A percentile compares a stretch with the other conserved stretches of the same genome.
Conservation (phyloP, 2,888 invertebrate species). For the Petrolisthes cinctipes region DNA sequence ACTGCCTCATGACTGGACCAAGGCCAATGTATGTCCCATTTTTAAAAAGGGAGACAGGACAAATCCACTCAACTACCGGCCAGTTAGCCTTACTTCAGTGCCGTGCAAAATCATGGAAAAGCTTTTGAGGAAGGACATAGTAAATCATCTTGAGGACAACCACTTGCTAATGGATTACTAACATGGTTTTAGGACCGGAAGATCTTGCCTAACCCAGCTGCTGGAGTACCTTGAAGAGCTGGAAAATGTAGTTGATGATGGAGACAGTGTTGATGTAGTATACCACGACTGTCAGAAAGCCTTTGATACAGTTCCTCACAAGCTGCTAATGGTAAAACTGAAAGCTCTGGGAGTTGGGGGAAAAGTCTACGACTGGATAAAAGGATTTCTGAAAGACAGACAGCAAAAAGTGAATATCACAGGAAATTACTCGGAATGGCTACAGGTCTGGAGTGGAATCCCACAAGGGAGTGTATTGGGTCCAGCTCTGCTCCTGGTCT, state of each 20-base stretch:
- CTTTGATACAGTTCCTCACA: constrained; percentile 18
- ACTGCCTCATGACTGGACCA: not conserved
- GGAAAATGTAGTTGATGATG: not conserved
- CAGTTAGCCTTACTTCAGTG: constrained; percentile 9
- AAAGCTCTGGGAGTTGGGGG: not conserved
- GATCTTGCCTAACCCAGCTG: constrained; percentile 29
- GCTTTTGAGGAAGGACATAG: not conserved
- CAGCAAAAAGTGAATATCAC: not conserved
- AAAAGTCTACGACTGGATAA: not conserved
- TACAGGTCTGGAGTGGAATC: constrained; percentile 12
- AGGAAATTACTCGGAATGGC: not conserved
- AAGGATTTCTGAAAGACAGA: not conserved
- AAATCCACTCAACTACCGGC: constrained; percentile 1
- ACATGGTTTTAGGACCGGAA: constrained; percentile 29
- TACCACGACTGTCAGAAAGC: constrained; percentile 10
- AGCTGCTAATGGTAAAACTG: constrained; percentile 1
- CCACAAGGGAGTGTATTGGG: constrained; percentile 18
- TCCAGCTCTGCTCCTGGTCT: constrained; percentile 21
- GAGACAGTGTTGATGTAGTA: constrained; percentile 12
- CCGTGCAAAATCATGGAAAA: constrained; percentile 12
- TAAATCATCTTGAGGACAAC: constrained; percentile 14
- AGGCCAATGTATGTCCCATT: not conserved
- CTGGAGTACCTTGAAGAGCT: constrained; percentile 28
- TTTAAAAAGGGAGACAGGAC: constrained; percentile 2
- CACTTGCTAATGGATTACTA: not conserved